These are phyloP conservation scores for Pardalotus punctatus DNA, from an alignment of 2,113 vertebrate species.

Conservation along the genomic window DNA sequence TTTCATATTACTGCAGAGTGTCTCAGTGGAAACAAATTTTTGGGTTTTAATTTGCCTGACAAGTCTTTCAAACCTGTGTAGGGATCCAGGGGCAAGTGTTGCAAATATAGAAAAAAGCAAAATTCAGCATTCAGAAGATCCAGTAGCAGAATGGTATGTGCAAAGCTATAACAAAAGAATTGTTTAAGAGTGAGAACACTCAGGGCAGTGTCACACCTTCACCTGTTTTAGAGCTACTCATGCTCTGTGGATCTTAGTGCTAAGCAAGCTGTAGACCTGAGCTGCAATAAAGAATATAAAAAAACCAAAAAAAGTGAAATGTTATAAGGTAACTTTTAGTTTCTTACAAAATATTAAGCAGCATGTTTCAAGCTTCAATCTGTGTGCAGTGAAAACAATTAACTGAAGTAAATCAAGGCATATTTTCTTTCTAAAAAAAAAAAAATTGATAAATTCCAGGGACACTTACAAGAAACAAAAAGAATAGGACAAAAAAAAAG, in stretches of 20 bases:
- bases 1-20: background rate
- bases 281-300: background rate
- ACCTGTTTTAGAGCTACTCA: background rate
- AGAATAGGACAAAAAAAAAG: rapidly evolving
- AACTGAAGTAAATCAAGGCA: background rate
- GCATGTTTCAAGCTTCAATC: background rate
- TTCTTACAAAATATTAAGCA: background rate
- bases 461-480: background rate
- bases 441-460: background rate
- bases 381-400: background rate
- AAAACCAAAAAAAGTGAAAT: background rate
- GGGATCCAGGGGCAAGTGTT: background rate
- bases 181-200: background rate
- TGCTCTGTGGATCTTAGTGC: background rate
- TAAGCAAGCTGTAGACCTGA: background rate
- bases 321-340: background rate
- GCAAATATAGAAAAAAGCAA: background rate
- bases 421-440: background rate
- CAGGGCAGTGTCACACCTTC: background rate
- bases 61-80: background rate
- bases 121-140: background rate
- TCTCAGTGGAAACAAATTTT: background rate
- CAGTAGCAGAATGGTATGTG: too few species aligned
- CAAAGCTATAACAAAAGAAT: background rate
- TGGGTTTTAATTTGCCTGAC: rapidly evolving